Evolutionary conservation across 1,140 invertebrate genomes (phyloP).

Genomic region (Ostrea edulis): DNA sequence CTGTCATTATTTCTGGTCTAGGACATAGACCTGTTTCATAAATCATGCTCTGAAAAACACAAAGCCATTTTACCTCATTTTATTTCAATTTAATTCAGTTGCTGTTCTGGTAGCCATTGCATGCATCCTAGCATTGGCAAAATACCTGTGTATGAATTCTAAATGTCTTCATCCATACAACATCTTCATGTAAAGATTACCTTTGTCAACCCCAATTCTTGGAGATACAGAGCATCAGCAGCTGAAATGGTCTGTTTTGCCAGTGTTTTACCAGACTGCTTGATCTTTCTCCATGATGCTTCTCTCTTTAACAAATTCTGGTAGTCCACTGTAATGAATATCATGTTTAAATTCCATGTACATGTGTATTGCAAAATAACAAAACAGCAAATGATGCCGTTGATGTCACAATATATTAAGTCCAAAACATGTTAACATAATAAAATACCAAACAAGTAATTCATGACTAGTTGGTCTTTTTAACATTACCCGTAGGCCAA

Average conservation of each 20-base stretch:
- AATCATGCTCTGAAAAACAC: slow-evolving; percentile 44
- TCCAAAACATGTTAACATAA: too few relatives aligned
- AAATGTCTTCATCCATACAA: neutral
- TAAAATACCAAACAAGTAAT: neutral
- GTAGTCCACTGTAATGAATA: neutral
- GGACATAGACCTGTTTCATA: slow-evolving; percentile 57
- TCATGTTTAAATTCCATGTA: too few relatives aligned
- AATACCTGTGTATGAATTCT: neutral
- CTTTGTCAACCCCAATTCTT: slow-evolving; percentile 20
- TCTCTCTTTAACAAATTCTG: neutral
- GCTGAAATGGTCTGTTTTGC: neutral
- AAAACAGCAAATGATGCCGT: too few relatives aligned
- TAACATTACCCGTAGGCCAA: slow-evolving; percentile 46
- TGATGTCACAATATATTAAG: too few relatives aligned
- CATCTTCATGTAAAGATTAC: neutral
- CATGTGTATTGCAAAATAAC: too few relatives aligned
- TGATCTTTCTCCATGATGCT: slow-evolving; percentile 15
- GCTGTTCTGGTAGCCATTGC: too few relatives aligned
- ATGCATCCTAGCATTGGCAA: neutral
- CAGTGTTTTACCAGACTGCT: slow-evolving; percentile 29
- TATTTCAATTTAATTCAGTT: too few relatives aligned
- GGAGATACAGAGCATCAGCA: neutral
- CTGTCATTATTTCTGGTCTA: slow-evolving; percentile 59
- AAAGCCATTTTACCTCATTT: neutral
- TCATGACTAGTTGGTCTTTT: neutral